Evolutionary conservation across 2,888 invertebrate species (phyloP), one percentile per base, ranked within the genome.

Genomic region (Prosopocoilus inquinatus): DNA sequence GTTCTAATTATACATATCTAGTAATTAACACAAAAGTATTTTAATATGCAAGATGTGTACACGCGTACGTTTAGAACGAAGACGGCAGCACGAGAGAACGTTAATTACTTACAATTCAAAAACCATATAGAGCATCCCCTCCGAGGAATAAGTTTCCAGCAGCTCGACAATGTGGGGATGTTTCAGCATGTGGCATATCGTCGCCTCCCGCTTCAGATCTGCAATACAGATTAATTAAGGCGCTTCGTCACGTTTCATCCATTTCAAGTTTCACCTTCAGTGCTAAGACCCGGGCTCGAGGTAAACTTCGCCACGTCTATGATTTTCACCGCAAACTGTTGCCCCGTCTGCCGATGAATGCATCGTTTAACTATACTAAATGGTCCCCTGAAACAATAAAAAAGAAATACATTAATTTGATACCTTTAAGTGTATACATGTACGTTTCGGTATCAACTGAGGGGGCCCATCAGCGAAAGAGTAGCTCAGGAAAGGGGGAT

Each of bases 81-180:
- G 16, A 16, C 2, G 16, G 16, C 3, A 3, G 2, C 16, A 44
- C 3, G 20, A n/a, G n/a, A n/a, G n/a, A 5, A 47, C 16, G 11
- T 5, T 2, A 9, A 54, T 59, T 77, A 91, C 96, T 93, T 83
- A 97, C 96, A 92, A 96, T 85, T 97, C 97, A 80, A 97, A 98
- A 63, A 98, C 96, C 97, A 98, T 97, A 78, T 97, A 98, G 15
- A 98, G 86, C 93, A 96, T 95, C 69, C 96, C 96, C 79, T 97
- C 97, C 3, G 96, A 96, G 74, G 96, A 96, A 84, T 97, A 98
- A 0, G 97, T 97, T 80, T 99, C 98, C 67, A 97, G 81, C 52
- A 99, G 84, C 79, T 98, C 97, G 66, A 97, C 97, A 68, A 99
- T 98, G 80, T 98, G 97, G 3, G 96, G 96, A 80, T 99, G 98